Base-by-base conservation (phyloP, 2,888 invertebrate species). In the Drosophila melanocephala region DNA sequence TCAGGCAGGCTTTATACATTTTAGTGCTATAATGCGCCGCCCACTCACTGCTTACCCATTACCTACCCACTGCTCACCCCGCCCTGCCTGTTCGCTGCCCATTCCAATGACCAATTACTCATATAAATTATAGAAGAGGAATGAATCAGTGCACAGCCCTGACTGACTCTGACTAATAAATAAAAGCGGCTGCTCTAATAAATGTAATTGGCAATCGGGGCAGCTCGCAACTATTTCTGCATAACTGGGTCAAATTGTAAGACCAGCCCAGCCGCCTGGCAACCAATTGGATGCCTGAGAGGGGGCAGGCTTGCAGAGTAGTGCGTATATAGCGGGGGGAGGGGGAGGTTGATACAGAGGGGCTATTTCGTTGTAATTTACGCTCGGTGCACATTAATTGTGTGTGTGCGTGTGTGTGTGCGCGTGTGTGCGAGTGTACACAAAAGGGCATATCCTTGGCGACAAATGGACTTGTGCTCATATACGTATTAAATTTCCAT, bases 371-470 rank as follows among this genome's bases (percentile, higher is more conserved):
- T 74, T 86, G 84, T 86, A 84, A 85, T 90, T 87, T 79, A 87
- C 90, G 87, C 87, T 90, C 72, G 73, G 62, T 87, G 90, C 87
- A 87, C 90, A 90, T 90, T 87, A 90, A 87, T 88, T 90, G 88
- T 79, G 44, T 70, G 58, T 65, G 42, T 19, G 58, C 62, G 42
- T 14, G 55, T 30, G 30, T 22, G 16, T 4, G n/a, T 22, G 22
- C 3, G n/a, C 1, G 22, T 6, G 44, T 14, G 44, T 47, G 22
- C 26, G 47, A n/a, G 30, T 58, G 58, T 44, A 44, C 32, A 58
- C 58, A 58, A 58, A 32, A 30, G 44, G 44, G 52, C 52, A 79
- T 88, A 85, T 89, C 90, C 87, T 89, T 89, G 84, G 79, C 79
- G 85, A 87, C 87, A 70, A 82, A 69, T 67, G 84, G 69, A 71